Evolutionary conservation across 1,140 invertebrate species (phyloP).

Genomic region (Rhynchophorus ferrugineus): DNA sequence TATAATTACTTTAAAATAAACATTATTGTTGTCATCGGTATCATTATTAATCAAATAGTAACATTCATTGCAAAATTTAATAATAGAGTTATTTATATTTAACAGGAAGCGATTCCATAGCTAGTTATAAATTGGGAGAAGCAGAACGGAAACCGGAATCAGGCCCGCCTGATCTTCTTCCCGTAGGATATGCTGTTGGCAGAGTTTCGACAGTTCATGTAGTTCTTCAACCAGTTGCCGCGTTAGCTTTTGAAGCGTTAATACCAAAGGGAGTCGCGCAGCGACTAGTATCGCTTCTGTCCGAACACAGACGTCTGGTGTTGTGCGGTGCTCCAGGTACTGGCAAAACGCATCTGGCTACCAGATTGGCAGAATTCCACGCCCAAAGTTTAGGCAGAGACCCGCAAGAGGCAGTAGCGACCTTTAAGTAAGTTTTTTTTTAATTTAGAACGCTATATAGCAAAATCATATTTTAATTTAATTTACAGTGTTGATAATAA

Average conservation of each 20-base stretch:
- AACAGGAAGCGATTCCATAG: slow-evolving; percentile 77
- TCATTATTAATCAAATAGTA: no score
- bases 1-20: no score
- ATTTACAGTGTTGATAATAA: slow-evolving; percentile 83
- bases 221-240: slow-evolving; percentile 79
- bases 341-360: slow-evolving; percentile 93
- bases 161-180: slow-evolving; percentile 75
- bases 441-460: not conserved
- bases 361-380: slow-evolving; percentile 89
- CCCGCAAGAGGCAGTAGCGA: slow-evolving; percentile 72
- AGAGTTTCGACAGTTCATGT: slow-evolving; percentile 73
- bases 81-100: no score
- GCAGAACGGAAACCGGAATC: slow-evolving; percentile 61
- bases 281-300: slow-evolving; percentile 67
- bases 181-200: slow-evolving; percentile 88
- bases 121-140: slow-evolving; percentile 88
- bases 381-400: slow-evolving; percentile 58
- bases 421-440: slow-evolving; percentile 63
- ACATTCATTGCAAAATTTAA: no score
- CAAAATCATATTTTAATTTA: slow-evolving; percentile 12
- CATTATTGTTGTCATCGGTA: no score
- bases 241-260: slow-evolving; percentile 89
- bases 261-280: slow-evolving; percentile 95
- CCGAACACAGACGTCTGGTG: slow-evolving; percentile 88
- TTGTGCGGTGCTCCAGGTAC: slow-evolving; percentile 95